phyloP scores from a whole-genome alignment of 2,888 invertebrate genomes.

The Phortica okadai region DNA sequence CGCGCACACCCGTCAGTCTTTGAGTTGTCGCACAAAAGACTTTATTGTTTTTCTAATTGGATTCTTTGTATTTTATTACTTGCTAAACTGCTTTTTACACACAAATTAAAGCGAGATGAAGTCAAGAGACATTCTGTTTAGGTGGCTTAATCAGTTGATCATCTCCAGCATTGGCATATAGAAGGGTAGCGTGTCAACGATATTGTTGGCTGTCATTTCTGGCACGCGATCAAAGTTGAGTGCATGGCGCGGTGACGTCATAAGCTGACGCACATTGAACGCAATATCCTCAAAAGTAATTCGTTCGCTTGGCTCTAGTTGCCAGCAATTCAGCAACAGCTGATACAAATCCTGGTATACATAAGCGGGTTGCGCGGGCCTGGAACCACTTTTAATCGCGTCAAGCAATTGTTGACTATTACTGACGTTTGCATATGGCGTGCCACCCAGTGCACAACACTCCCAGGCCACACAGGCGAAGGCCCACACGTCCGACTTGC shows the following conservation, averaged over 20 bases:
- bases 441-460: conserved; percentile 86
- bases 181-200: conserved; percentile 70
- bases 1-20: neutral
- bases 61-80: conserved; percentile 37
- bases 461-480: conserved; percentile 91
- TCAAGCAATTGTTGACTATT: conserved; percentile 83
- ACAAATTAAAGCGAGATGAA: neutral
- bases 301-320: conserved; percentile 87
- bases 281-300: conserved; percentile 83
- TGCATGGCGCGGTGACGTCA: conserved; percentile 74
- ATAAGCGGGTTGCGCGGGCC: conserved; percentile 85
- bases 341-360: conserved; percentile 89
- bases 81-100: conserved; percentile 19
- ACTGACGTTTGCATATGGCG: conserved; percentile 84
- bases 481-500: conserved; percentile 89
- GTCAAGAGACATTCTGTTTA: neutral
- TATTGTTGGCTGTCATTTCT: conserved; percentile 49
- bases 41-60: neutral
- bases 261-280: conserved; percentile 75
- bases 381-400: conserved; percentile 83
- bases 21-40: neutral
- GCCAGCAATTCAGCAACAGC: conserved; percentile 90
- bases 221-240: conserved; percentile 70
- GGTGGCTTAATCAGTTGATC: conserved; percentile 54
- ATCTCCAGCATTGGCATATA: conserved; percentile 75